Evolutionary conservation across 30 jellyfish, hydroid and myxozoan genomes (phyloP), one percentile per base, ranked within the genome.

Genomic region (Cassiopea xamachana): DNA sequence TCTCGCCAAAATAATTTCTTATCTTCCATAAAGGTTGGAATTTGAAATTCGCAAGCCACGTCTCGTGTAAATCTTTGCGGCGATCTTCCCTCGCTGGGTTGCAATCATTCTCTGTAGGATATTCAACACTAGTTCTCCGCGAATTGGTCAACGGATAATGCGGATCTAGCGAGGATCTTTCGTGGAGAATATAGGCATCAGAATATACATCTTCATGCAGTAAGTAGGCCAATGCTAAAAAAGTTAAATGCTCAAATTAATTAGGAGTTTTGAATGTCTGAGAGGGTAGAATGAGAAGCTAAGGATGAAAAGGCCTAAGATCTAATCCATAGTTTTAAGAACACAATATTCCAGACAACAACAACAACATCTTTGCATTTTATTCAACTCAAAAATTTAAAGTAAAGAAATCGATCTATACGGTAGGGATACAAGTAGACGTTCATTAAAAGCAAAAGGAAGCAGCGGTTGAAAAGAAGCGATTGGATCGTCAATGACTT

Each of bases 11-110:
- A 81, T 94, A 94, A 82, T 94, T 88, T 62, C 98, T 74, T n/a
- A 94, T 84, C 78, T 94, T 94, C 97, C 97, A 87, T 12, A 94
- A 88, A 4, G 98, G 98, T 87, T 94, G 98, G 74, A 90, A 94
- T 61, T 91, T 91, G 82, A 80, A 94, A 76, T 74, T 78, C 4
- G 93, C 90, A 62, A 94, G 90, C 98, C 98, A 94, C 6, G 98
- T 90, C 76, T 79, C 90, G 69, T 94, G 94, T 17, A 94, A 83
- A 8, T 90, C 97, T 69, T 84, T 91, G 19, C 98, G 85, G 0
- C 93, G 68, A 85, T 94, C 98, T 70, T 50, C 73, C 7, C 6
- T 27, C 39, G 39, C 39, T 50, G 61, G 77, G 47, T 80, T 80
- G 55, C 46, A n/a, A 6, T 73, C 74, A 8, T 55, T 43, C n/a